Base-by-base conservation (phyloP, 2,888 invertebrate genomes). In the Ashinkailepas kermadecensis region DNA sequence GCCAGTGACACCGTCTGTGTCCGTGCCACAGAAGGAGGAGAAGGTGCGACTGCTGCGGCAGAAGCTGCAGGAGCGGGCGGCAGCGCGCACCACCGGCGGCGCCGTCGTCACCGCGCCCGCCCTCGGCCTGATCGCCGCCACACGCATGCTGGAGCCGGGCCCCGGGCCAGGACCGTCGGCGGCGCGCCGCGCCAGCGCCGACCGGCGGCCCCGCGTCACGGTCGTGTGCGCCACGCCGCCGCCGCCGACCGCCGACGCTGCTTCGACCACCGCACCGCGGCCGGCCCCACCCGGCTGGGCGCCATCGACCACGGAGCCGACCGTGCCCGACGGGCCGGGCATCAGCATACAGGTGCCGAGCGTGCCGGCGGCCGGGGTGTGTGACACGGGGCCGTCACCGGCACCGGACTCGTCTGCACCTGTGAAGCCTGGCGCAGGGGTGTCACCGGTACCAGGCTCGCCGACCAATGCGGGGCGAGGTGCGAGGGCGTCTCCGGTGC, bases 21-120 rank as follows among this genome's bases (percentile, higher is more conserved):
- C 39, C 39, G 39, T 4, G 39, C 2, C 39, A 13, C 89, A 95
- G 95, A 95, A 95, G 89, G 95, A 95, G 89, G 95, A 95, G 86
- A 93, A 94, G 87, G 95, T 95, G 84, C 92, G 93, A 84, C 90
- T 92, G 85, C 89, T 95, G 85, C 93, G 94, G 87, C 93, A 93
- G 87, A 92, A 93, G 86, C 89, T 95, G 84, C 91, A 92, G 81
- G 95, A 95, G 87, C 91, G 93, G 81, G 94, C 94, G 85, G 90
- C 92, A 62, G 86, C 88, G 70, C 82, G 81, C 65, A 81, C 80
- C 70, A 57, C 74, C 80, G 23, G 84, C 82, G 54, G 80, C 78
- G 70, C 80, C 62, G 25, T 82, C 81, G 25, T 81, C 58, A 56
- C 81, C 23, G 56, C 82, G 39, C 70, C 82, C 65, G 81, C 83